phyloP scores from a whole-genome alignment of 2,113 vertebrate species.

The Toxotes chatareus region DNA sequence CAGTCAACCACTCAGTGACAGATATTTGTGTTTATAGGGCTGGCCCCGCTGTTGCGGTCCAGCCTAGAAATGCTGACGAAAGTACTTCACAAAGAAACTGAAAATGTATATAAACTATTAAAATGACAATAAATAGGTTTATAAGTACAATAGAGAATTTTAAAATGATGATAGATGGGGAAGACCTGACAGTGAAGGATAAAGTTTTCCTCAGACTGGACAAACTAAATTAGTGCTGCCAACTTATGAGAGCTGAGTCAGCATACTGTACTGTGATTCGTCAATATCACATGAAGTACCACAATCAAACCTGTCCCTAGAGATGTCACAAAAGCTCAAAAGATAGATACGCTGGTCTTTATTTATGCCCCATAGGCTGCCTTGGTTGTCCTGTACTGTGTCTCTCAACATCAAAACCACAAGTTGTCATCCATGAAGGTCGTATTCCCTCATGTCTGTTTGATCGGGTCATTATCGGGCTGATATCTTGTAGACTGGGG shows the following conservation, averaged over 20 bases:
- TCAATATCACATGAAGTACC: conserved; percentile 27
- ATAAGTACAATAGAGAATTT: not conserved
- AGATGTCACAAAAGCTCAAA: conserved; percentile 27
- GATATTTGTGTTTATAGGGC: too few relatives aligned
- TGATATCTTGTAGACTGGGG: conserved; percentile 54
- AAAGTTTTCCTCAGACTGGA: not conserved
- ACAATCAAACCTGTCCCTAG: not conserved
- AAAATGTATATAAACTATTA: not conserved
- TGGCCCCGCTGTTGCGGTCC: too few relatives aligned
- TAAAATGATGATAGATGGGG: not conserved
- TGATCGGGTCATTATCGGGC: conserved; percentile 45
- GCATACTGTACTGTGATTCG: conserved; percentile 23
- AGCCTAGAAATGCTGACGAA: not conserved
- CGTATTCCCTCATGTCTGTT: conserved; percentile 41
- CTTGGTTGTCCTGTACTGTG: conserved; percentile 2
- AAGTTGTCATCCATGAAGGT: conserved; percentile 23
- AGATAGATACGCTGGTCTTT: conserved; percentile 19
- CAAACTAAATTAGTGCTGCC: not conserved
- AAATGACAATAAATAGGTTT: not conserved
- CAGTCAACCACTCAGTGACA: too few relatives aligned
- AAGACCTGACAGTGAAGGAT: not conserved
- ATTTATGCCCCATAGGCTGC: not conserved
- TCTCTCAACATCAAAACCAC: conserved; percentile 26
- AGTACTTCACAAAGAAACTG: not conserved
- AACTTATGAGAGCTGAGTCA: conserved; percentile 2